Conservation (phyloP, 2,113 vertebrate genomes). For the Gyps fulvus region DNA sequence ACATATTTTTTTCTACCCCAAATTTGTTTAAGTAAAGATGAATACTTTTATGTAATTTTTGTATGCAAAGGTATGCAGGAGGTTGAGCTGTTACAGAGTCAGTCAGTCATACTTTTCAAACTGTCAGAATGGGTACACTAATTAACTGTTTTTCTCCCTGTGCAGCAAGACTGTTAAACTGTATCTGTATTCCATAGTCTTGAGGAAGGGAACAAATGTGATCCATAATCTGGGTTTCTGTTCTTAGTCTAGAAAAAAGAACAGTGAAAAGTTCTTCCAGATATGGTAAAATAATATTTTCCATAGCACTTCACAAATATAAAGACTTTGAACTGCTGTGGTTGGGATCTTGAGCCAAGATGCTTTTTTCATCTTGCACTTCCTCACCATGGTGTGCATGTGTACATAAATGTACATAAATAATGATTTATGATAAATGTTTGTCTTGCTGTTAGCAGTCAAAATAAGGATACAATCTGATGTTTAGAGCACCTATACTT, state of each 20-base stretch:
- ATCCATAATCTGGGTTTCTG: background rate
- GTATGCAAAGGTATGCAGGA: background rate
- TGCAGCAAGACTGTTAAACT: background rate
- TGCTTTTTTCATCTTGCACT: background rate
- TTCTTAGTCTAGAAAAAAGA: background rate
- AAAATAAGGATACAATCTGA: background rate
- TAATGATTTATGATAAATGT: background rate
- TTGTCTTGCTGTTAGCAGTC: background rate
- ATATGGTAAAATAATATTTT: background rate
- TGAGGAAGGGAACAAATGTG: background rate
- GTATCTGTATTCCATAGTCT: background rate
- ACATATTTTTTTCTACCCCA: background rate
- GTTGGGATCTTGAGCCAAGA: background rate
- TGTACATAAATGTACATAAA: background rate
- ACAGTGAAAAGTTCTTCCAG: background rate
- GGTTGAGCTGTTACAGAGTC: background rate
- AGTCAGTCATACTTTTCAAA: background rate
- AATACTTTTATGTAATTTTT: background rate
- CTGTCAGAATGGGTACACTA: background rate
- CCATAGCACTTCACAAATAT: background rate
- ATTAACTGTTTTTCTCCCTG: background rate
- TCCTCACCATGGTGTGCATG: background rate
- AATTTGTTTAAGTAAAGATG: background rate
- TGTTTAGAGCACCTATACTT: background rate
- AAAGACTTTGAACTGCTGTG: background rate